Base-by-base conservation (phyloP, 2,113 vertebrate species). In the Burhinus oedicnemus region DNA sequence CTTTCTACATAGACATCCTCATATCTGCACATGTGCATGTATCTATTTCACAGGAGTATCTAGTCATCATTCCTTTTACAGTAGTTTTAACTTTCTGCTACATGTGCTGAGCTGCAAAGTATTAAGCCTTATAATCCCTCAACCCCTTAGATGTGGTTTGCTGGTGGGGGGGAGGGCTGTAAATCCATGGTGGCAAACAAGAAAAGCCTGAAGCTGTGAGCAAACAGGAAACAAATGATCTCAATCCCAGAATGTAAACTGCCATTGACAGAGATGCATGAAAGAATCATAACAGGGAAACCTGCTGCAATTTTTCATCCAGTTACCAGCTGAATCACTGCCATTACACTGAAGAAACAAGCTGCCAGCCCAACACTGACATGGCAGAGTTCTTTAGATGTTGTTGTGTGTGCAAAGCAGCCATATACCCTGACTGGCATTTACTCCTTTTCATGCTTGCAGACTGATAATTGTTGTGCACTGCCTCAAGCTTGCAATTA, bases 141-240 rank as follows among this genome's bases (percentile, higher is more conserved):
- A 97, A 76, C 97, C 97, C 96, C 85, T 99, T 98, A 98, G 98
- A 99, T 99, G 99, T 98, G 98, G 99, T 98, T 97, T 98, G 98
- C 98, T 96, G 93, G 95, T 80, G 95, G 90, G 98, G 96, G 97
- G 97, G 95, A 97, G 98, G 96, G 98, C 97, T 97, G 98, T 99
- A 99, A 99, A 99, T 99, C 98, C 98, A 79, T 95, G 94, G 97
- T 98, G 98, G 98, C 98, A 97, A 98, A 98, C 97, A 97, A 93
- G 97, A 98, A 98, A 98, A 98, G 98, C 98, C 98, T 95, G 98
- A 97, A 99, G 99, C 99, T 98, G 98, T 98, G 97, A 98, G 98
- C 98, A 99, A 99, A 98, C 98, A 98, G 98, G 98, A 99, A 99
- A 99, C 98, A 98, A 99, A 99, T 99, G 95, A 99, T 98, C 97